These are phyloP conservation scores for Cryptoblepharus egeriae DNA, from an alignment of 2,797 vertebrate genomes.

Conservation along the genomic window DNA sequence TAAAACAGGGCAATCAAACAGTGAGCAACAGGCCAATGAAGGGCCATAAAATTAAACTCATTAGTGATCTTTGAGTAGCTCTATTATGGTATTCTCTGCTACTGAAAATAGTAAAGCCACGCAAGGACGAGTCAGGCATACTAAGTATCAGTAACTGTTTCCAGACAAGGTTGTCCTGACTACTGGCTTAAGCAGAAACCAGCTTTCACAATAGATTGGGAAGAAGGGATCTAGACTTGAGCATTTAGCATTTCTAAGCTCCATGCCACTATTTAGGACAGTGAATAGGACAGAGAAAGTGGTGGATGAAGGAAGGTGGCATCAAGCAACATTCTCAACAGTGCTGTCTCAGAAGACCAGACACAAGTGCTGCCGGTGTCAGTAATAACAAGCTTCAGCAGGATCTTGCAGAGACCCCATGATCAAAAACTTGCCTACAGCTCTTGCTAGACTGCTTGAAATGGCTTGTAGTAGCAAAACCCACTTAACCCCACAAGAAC, in stretches of 20 bases:
- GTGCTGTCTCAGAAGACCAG: no score
- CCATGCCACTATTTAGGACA: neutral
- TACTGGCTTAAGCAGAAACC: neutral
- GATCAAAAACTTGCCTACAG: neutral
- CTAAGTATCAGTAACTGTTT: neutral
- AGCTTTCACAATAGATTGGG: neutral
- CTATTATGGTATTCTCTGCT: conserved; percentile 3
- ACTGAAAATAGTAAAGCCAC: neutral
- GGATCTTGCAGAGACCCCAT: neutral
- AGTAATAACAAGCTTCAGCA: neutral
- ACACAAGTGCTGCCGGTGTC: neutral
- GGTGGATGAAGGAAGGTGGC: no score
- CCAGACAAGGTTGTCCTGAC: neutral
- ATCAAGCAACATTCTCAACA: no score
- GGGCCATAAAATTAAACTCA: conserved; percentile 45
- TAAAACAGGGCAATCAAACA: conserved; percentile 43
- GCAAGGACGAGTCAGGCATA: neutral
- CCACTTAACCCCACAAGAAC: neutral
- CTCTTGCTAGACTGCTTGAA: neutral
- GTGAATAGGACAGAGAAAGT: neutral
- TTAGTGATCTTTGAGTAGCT: conserved; percentile 30
- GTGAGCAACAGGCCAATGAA: conserved; percentile 44
- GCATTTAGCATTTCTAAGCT: neutral
- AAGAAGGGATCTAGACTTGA: neutral
- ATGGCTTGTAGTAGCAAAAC: conserved; percentile 8